phyloP scores from a whole-genome alignment of 2,113 vertebrate species.

The Puffinus mauretanicus region DNA sequence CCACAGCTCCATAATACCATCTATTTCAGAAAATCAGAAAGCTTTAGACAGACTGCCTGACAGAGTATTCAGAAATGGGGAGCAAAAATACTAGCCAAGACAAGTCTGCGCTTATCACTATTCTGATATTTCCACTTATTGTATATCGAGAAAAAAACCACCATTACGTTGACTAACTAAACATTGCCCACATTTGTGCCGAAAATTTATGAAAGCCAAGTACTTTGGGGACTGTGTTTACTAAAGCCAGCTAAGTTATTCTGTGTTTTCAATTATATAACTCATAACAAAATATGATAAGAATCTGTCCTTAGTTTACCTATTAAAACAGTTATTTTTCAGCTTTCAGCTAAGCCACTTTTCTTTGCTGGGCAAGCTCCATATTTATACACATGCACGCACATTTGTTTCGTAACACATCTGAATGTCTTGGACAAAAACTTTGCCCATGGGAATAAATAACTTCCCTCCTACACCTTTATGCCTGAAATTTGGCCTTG shows the following conservation, averaged over 20 bases:
- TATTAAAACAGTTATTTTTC: not conserved
- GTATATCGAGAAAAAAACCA: not conserved
- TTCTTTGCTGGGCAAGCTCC: not conserved
- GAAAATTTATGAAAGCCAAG: not conserved
- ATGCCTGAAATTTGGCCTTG: not conserved
- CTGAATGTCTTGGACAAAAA: not conserved
- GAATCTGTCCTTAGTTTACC: not conserved
- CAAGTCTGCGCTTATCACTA: not conserved
- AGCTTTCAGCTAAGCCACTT: not conserved
- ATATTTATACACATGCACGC: not conserved
- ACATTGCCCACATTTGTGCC: not conserved
- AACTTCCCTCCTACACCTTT: not conserved
- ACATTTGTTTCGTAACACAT: not conserved
- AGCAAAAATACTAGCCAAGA: not conserved
- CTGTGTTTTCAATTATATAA: not conserved
- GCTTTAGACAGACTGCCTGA: not conserved
- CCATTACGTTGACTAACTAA: not conserved
- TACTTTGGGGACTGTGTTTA: not conserved
- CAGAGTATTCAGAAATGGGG: not conserved
- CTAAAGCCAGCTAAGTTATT: not conserved
- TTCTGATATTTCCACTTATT: not conserved
- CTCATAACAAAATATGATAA: not conserved
- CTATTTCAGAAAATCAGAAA: slow-evolving; percentile 2
- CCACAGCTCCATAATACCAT: not conserved
- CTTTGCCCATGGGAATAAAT: not conserved